phyloP scores from a whole-genome alignment of 2,888 invertebrate species.

The Amphipyra berbera region DNA sequence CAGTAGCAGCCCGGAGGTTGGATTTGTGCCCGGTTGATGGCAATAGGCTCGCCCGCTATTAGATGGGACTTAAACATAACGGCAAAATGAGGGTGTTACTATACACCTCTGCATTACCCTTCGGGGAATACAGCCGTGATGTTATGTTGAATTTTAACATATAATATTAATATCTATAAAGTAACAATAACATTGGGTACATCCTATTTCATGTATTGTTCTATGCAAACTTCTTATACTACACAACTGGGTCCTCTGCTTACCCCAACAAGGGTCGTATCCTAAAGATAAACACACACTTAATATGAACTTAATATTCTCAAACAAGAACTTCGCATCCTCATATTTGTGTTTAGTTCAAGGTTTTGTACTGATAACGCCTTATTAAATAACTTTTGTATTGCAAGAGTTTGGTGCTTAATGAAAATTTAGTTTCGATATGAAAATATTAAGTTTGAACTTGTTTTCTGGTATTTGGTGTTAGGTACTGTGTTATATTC shows the following conservation, averaged over 20 bases:
- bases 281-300: conserved; percentile 36
- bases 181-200: too few species aligned
- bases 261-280: neutral
- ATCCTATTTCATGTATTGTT: neutral
- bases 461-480: neutral
- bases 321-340: conserved; percentile 28
- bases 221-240: neutral
- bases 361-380: conserved; percentile 9
- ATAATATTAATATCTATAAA: too few species aligned
- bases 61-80: too few species aligned
- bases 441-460: neutral
- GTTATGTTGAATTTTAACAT: too few species aligned
- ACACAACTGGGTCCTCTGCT: neutral
- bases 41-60: too few species aligned
- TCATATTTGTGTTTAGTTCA: conserved; percentile 48
- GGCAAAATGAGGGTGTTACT: too few species aligned
- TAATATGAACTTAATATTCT: conserved; percentile 41
- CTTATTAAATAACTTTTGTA: conserved; percentile 51
- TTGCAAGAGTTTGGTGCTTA: conserved; percentile 40
- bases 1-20: too few species aligned
- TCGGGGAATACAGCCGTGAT: too few species aligned
- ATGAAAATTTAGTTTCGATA: conserved; percentile 32
- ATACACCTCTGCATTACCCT: too few species aligned
- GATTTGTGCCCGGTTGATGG: too few species aligned
- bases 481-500: too few species aligned